A percentile compares a stretch with the other conserved stretches of the same genome.
Evolutionary conservation across 2,797 vertebrate species (phyloP).

Genomic region (Crypturellus tataupa): DNA sequence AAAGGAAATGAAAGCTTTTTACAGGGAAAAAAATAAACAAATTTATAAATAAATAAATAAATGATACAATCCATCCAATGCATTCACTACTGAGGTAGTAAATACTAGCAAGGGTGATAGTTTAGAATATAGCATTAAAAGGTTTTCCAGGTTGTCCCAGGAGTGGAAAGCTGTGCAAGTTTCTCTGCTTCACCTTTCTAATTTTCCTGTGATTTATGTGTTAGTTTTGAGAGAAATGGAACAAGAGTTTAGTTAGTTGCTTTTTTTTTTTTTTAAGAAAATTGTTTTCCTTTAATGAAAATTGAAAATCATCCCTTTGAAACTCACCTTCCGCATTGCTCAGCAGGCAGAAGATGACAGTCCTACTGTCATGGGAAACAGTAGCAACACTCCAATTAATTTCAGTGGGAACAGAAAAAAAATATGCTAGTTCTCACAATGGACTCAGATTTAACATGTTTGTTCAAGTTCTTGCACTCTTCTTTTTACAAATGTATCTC

Average conservation of each 20-base stretch:
- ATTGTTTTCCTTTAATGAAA: constrained; percentile 22
- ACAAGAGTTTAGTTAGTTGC: neutral
- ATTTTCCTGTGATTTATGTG: neutral
- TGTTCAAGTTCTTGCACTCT: neutral
- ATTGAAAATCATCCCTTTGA: constrained; percentile 42
- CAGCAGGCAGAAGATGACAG: constrained; percentile 2
- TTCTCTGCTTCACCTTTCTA: neutral
- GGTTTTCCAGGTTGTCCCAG: neutral
- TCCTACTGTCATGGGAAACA: constrained; percentile 14
- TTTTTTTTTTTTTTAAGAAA: neutral
- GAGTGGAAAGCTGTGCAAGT: neutral
- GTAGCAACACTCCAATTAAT: constrained; percentile 11
- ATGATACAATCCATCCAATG: neutral
- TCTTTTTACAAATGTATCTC: neutral
- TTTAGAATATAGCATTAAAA: neutral
- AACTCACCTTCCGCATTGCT: constrained; percentile 24
- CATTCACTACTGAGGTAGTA: neutral
- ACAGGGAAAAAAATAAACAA: neutral
- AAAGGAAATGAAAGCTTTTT: constrained; percentile 32
- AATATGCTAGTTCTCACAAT: neutral
- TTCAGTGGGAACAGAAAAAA: constrained; percentile 8
- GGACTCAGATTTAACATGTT: neutral
- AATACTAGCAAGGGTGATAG: neutral
- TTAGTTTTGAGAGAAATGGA: neutral
- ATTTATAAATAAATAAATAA: neutral